Evolutionary conservation across 2,888 invertebrate species (phyloP).

Genomic region (Plebejus anna): DNA sequence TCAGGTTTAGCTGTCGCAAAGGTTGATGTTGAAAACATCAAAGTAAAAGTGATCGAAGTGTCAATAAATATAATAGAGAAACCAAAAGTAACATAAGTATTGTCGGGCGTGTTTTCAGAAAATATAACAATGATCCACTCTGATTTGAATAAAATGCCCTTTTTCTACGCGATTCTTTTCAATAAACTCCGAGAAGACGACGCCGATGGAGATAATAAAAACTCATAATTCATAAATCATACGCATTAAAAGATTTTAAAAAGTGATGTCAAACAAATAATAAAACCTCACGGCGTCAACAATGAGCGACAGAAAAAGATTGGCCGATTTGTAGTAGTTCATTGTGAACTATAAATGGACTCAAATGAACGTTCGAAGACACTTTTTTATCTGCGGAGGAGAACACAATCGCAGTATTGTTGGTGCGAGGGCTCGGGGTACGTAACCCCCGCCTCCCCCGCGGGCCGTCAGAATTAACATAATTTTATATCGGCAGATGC

Average conservation of each 20-base stretch:
- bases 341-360: slow-evolving; percentile 55
- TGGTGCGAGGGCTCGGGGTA: slow-evolving; percentile 46
- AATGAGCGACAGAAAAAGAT: slow-evolving; percentile 58
- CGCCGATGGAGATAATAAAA: slow-evolving; percentile 36
- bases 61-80: background rate
- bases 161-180: slow-evolving; percentile 9
- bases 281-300: slow-evolving; percentile 52
- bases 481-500: slow-evolving; percentile 64
- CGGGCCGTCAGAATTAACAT: slow-evolving; percentile 54
- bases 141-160: slow-evolving; percentile 21
- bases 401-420: slow-evolving; percentile 61
- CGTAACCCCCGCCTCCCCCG: slow-evolving; percentile 58
- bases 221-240: slow-evolving; percentile 58
- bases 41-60: background rate
- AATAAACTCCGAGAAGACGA: slow-evolving; percentile 16
- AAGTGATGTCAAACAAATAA: slow-evolving; percentile 60
- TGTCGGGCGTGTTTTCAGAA: background rate
- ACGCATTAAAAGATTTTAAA: slow-evolving; percentile 51
- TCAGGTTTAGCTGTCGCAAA: background rate
- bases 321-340: slow-evolving; percentile 66
- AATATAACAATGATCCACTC: background rate
- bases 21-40: background rate
- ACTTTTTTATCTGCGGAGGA: slow-evolving; percentile 53
- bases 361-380: slow-evolving; percentile 51
- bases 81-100: background rate